Evolutionary conservation across 92 coral and sea anemone species (phyloP).

Genomic region (Hydrozoanthus gracilis): DNA sequence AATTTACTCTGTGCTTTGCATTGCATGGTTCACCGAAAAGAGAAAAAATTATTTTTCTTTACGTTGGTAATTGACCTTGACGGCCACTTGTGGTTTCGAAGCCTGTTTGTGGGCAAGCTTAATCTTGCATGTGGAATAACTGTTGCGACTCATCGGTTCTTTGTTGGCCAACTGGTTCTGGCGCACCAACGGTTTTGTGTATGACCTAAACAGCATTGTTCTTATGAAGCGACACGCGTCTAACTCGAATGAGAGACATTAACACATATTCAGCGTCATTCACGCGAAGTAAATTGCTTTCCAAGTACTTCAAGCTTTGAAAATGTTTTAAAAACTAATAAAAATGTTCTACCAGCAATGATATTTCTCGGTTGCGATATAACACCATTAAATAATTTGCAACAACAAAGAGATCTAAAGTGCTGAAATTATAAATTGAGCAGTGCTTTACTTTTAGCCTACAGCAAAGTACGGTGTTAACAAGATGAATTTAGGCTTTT

Average conservation of each 20-base stretch:
- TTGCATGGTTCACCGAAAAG: slow-evolving; percentile 18
- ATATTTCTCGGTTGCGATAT: not conserved
- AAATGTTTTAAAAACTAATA: slow-evolving; percentile 5
- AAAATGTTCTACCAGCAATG: not conserved
- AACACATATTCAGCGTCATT: not conserved
- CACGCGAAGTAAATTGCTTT: slow-evolving; percentile 15
- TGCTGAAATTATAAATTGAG: not conserved
- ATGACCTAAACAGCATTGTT: slow-evolving; percentile 9
- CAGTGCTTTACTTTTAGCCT: not conserved
- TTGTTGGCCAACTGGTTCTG: slow-evolving; percentile 14
- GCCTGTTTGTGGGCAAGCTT: not conserved
- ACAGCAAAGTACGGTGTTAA: too few relatives aligned
- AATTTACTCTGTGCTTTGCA: not conserved
- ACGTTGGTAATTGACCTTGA: slow-evolving; percentile 24
- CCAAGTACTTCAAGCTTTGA: not conserved
- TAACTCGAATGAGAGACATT: not conserved
- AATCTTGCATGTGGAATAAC: slow-evolving; percentile 15
- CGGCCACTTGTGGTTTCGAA: slow-evolving; percentile 9
- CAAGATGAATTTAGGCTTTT: not conserved
- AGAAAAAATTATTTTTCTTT: not conserved
- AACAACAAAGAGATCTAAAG: not conserved
- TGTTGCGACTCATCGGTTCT: slow-evolving; percentile 13
- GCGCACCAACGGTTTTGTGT: slow-evolving; percentile 14
- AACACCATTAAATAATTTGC: not conserved
- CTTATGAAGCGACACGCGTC: slow-evolving; percentile 33